phyloP scores from a whole-genome alignment of 2,888 invertebrate genomes.

The Apeira syringaria region DNA sequence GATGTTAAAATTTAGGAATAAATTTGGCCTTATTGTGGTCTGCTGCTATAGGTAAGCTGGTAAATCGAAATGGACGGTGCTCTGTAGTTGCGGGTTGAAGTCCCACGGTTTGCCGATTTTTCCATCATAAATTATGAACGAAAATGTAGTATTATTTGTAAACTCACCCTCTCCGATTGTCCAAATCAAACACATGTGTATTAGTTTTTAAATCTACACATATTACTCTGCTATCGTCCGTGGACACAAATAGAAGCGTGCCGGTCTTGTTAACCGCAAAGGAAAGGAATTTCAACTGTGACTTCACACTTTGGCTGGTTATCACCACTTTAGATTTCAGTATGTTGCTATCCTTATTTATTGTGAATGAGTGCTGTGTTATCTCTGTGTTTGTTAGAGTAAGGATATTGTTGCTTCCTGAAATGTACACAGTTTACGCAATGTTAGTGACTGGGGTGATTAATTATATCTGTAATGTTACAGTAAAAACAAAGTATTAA shows the following conservation, averaged over 20 bases:
- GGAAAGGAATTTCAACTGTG: constrained; percentile 56
- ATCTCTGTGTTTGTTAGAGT: constrained; percentile 63
- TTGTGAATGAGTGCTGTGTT: constrained; percentile 56
- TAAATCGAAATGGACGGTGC: too few species aligned
- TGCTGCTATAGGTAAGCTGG: too few species aligned
- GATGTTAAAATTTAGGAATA: too few species aligned
- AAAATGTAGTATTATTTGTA: too few species aligned
- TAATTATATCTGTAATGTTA: too few species aligned
- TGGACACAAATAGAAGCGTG: constrained; percentile 67
- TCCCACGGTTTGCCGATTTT: too few species aligned
- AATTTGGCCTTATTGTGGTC: too few species aligned
- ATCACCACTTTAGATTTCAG: constrained; percentile 52
- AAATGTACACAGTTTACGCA: constrained; percentile 22
- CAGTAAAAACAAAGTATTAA: too few species aligned
- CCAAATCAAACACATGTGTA: constrained; percentile 60
- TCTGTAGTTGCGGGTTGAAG: too few species aligned
- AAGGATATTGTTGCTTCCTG: constrained; percentile 70
- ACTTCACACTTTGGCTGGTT: constrained; percentile 53
- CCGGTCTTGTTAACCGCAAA: constrained; percentile 70
- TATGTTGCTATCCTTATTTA: constrained; percentile 41
- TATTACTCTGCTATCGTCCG: constrained; percentile 68
- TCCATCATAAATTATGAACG: too few species aligned
- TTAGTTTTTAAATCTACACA: constrained; percentile 69
- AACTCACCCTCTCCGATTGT: constrained; percentile 73
- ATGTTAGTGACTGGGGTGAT: background rate